Evolutionary conservation across 1,140 invertebrate genomes (phyloP).

Genomic region (Acyrthosiphon pisum): DNA sequence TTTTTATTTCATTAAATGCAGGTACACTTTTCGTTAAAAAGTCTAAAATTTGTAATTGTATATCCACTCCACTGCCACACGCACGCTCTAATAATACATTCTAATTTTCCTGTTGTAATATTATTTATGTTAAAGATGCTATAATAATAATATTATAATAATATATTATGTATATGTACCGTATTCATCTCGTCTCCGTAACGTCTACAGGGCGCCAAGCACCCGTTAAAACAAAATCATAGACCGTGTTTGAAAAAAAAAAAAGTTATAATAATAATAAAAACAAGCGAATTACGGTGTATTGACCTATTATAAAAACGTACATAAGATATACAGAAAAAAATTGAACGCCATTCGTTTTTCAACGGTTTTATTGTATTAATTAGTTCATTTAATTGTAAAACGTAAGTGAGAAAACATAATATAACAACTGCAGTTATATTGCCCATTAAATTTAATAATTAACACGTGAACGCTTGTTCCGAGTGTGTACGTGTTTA

Average conservation of each 20-base stretch:
- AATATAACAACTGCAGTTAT: neutral
- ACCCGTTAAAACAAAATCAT: conserved; percentile 9
- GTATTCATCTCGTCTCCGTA: neutral
- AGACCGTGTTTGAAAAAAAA: neutral
- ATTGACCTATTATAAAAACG: conserved; percentile 13
- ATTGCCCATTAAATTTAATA: neutral
- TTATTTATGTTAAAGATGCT: neutral
- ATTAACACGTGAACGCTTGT: neutral
- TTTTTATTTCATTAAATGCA: no score
- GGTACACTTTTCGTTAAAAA: neutral
- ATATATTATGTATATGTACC: neutral
- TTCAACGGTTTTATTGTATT: neutral
- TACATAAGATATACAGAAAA: neutral
- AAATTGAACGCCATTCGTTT: neutral
- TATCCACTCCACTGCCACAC: neutral
- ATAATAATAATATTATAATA: neutral
- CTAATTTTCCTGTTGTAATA: neutral
- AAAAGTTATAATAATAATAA: neutral
- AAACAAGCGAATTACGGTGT: conserved; percentile 12
- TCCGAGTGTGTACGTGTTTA: neutral
- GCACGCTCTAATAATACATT: neutral
- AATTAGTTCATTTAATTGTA: neutral
- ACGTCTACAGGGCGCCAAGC: neutral
- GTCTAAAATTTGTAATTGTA: neutral
- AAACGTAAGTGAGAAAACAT: neutral